Evolutionary conservation across 2,797 vertebrate genomes (phyloP).

Genomic region (Neoniphon sammara): DNA sequence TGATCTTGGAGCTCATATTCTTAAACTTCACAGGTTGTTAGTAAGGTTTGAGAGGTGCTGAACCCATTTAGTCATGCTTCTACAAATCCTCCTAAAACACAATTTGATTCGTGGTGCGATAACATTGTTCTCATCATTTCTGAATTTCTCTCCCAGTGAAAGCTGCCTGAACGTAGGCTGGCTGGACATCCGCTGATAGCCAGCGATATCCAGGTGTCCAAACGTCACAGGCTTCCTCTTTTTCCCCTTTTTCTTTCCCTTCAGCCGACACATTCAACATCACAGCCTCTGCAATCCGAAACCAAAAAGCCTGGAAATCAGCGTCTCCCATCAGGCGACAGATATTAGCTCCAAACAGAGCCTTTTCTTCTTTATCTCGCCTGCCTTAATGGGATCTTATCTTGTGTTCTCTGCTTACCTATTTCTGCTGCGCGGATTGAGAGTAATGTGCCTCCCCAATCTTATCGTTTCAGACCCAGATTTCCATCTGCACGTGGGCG

Average conservation of each 20-base stretch:
- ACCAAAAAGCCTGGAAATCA: slow-evolving; percentile 44
- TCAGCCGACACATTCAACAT: slow-evolving; percentile 23
- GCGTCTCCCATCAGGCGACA: slow-evolving; percentile 55
- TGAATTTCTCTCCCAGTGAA: slow-evolving; percentile 15
- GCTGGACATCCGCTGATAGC: neutral
- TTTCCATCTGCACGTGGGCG: slow-evolving; percentile 96
- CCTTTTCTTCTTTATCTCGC: slow-evolving; percentile 57
- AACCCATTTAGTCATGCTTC: slow-evolving; percentile 21
- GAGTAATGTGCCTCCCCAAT: slow-evolving; percentile 72
- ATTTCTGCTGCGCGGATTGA: slow-evolving; percentile 64
- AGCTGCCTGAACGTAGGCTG: neutral
- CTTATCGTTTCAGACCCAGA: slow-evolving; percentile 95
- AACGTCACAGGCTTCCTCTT: neutral
- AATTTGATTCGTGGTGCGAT: slow-evolving; percentile 1
- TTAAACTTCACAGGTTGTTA: slow-evolving; percentile 20
- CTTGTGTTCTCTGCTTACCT: slow-evolving; percentile 60
- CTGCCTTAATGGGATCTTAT: slow-evolving; percentile 73
- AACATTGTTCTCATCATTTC: neutral
- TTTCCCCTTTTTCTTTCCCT: slow-evolving; percentile 2
- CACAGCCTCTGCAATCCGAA: slow-evolving; percentile 37
- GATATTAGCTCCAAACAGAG: slow-evolving; percentile 67
- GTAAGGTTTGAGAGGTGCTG: neutral
- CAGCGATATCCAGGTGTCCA: slow-evolving; percentile 3
- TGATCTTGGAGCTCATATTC: neutral
- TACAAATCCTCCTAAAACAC: slow-evolving; percentile 8